Conservation (phyloP, 2,797 vertebrate species). For the Ptychobarbus kaznakovi region DNA sequence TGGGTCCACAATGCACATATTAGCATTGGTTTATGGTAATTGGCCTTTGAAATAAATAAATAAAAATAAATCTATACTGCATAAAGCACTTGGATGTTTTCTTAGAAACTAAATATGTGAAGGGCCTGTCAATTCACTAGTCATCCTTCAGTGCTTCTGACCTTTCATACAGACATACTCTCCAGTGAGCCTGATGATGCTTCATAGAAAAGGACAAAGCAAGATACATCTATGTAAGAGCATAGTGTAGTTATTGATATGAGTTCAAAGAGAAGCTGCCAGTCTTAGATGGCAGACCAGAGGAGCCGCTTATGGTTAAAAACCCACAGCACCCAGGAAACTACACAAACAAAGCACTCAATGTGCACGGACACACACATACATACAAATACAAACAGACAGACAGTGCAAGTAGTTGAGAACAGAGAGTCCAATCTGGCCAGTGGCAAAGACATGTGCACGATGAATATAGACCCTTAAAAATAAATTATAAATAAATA, state of each 20-base stretch:
- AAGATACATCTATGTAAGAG: slow-evolving; percentile 53
- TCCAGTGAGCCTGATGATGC: slow-evolving; percentile 23
- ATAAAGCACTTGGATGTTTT: slow-evolving; percentile 5
- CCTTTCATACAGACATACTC: slow-evolving; percentile 47
- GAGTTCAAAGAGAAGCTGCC: slow-evolving; percentile 42
- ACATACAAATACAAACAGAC: background rate
- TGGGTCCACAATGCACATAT: slow-evolving; percentile 4
- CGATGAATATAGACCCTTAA: background rate
- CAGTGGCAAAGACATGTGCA: background rate
- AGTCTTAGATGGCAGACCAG: slow-evolving; percentile 35
- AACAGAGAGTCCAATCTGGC: slow-evolving; percentile 35
- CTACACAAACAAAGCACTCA: background rate
- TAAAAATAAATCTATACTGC: slow-evolving; percentile 15
- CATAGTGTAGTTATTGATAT: slow-evolving; percentile 52
- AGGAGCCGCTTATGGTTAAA: slow-evolving; percentile 40
- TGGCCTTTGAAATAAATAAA: slow-evolving; percentile 5
- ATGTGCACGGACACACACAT: background rate
- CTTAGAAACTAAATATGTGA: slow-evolving; percentile 19
- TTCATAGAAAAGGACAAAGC: slow-evolving; percentile 52
- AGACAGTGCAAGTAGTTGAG: background rate
- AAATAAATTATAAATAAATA: background rate
- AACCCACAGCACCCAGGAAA: slow-evolving; percentile 25
- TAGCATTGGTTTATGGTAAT: slow-evolving; percentile 10
- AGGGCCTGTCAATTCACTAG: slow-evolving; percentile 28
- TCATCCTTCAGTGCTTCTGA: slow-evolving; percentile 39